Percentiles rank a stretch among this genome's conserved stretches.
These are phyloP conservation scores for Corydoras maculifer DNA, from an alignment of 2,113 vertebrate species.

Conservation along the genomic window DNA sequence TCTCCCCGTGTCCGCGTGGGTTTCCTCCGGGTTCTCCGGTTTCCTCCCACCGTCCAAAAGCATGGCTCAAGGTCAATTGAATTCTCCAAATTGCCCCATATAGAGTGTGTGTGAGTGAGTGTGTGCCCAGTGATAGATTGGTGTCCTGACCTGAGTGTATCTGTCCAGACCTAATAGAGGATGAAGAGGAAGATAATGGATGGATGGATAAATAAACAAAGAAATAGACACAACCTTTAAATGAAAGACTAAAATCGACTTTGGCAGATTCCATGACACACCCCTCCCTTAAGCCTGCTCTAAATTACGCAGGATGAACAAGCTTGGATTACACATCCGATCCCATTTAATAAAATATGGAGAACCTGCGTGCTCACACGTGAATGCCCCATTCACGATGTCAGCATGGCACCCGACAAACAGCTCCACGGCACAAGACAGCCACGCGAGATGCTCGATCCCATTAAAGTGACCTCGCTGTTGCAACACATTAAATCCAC, in stretches of 20 bases:
- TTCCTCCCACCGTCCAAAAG: no score
- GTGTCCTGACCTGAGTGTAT: no score
- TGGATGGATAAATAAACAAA: no score
- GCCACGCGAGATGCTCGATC: slow-evolving; percentile 16
- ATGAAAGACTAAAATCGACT: not conserved
- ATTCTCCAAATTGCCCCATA: no score
- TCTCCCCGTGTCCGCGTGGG: no score
- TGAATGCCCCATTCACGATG: slow-evolving; percentile 30
- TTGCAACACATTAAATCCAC: slow-evolving; percentile 16
- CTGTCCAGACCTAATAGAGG: no score
- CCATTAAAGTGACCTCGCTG: slow-evolving; percentile 29
- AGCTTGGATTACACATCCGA: slow-evolving; percentile 32
- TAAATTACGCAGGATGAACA: slow-evolving; percentile 4
- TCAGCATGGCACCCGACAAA: slow-evolving; percentile 24
- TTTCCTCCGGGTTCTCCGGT: no score
- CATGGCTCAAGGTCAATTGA: no score
- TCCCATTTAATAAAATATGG: slow-evolving; percentile 43
- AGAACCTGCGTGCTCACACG: slow-evolving; percentile 31
- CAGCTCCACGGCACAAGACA: slow-evolving; percentile 17
- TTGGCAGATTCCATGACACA: not conserved
- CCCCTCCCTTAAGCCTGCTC: not conserved
- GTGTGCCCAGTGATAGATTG: no score
- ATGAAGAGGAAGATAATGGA: no score
- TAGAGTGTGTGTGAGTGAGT: no score
- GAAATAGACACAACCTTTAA: not conserved